These are phyloP conservation scores for Suricata suricatta DNA, from an alignment of 2,113 vertebrate species.

Conservation along the genomic window DNA sequence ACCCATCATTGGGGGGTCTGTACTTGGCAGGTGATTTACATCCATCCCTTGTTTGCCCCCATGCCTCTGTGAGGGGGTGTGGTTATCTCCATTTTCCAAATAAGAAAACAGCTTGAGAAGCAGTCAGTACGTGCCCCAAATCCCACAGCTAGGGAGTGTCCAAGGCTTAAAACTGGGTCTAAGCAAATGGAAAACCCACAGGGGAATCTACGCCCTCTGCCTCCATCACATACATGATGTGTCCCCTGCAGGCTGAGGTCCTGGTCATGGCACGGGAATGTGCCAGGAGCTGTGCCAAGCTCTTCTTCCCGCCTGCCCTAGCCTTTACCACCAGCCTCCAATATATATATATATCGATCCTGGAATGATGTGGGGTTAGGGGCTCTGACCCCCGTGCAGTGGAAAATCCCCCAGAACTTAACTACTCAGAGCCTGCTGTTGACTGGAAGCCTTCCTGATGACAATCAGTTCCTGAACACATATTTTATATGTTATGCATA, in stretches of 20 bases:
- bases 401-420: too few relatives aligned
- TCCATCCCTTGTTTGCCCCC: background rate
- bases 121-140: background rate
- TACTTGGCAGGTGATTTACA: background rate
- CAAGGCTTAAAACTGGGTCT: background rate
- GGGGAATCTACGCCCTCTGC: background rate
- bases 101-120: background rate
- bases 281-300: too few relatives aligned
- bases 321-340: background rate
- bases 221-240: accelerated
- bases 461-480: too few relatives aligned
- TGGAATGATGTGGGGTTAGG: too few relatives aligned
- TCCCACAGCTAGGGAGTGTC: background rate
- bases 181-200: accelerated
- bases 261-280: background rate
- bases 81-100: background rate
- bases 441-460: too few relatives aligned
- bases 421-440: too few relatives aligned
- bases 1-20: background rate
- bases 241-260: background rate
- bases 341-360: too few relatives aligned
- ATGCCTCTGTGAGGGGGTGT: background rate
- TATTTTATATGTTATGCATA: too few relatives aligned
- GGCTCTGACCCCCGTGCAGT: too few relatives aligned
- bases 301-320: background rate